phyloP scores from a whole-genome alignment of 1,140 invertebrate species.

The Bicyclus anynana region DNA sequence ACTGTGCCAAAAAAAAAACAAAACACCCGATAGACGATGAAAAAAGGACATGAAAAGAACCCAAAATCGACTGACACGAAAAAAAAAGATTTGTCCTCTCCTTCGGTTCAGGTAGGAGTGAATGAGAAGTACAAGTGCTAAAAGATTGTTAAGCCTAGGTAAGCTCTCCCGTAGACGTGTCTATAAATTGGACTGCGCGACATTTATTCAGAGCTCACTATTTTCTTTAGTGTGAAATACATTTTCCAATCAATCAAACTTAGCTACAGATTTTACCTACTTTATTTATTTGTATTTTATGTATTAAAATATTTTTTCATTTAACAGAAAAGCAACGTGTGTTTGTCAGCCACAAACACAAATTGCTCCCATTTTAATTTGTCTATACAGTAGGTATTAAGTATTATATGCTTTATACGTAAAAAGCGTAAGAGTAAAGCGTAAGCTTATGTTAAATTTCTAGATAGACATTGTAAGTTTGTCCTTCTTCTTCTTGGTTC shows the following conservation, averaged over 20 bases:
- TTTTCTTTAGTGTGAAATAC: neutral
- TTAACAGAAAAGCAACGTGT: too few relatives aligned
- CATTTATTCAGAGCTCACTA: neutral
- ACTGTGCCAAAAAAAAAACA: constrained; percentile 25
- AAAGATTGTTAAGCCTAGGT: constrained; percentile 9
- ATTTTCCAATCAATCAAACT: neutral
- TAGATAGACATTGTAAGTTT: too few relatives aligned
- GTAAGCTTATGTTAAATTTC: too few relatives aligned
- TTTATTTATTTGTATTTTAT: too few relatives aligned
- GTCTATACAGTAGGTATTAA: too few relatives aligned
- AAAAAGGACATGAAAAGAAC: constrained; percentile 10
- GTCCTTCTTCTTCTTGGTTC: too few relatives aligned
- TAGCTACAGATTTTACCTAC: neutral
- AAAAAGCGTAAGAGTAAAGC: too few relatives aligned
- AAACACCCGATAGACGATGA: constrained; percentile 8
- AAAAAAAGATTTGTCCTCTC: constrained; percentile 11
- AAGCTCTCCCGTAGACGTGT: neutral
- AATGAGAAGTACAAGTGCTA: constrained; percentile 1
- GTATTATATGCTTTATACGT: too few relatives aligned
- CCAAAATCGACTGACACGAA: constrained; percentile 24
- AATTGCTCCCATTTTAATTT: too few relatives aligned
- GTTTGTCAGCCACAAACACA: too few relatives aligned
- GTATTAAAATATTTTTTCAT: too few relatives aligned
- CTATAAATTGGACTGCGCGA: constrained; percentile 1
- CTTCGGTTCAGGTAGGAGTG: neutral